Conservation (phyloP, 2,797 vertebrate genomes). For the Orestias chungarensis region DNA sequence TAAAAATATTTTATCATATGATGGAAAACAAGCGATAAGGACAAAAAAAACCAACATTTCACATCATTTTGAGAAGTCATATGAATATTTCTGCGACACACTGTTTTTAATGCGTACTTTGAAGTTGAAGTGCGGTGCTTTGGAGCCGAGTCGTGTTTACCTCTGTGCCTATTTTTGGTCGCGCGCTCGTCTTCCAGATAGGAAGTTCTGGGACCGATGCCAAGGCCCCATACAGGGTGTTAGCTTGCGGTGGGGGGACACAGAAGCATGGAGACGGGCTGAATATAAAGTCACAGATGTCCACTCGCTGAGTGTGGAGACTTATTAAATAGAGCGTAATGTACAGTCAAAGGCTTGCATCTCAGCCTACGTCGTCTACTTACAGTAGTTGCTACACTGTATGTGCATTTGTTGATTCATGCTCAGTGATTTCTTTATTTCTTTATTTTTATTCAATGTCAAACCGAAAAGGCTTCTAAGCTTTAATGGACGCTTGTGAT, state of each 20-base stretch:
- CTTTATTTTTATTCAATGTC: neutral
- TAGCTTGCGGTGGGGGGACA: constrained; percentile 8
- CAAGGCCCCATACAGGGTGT: constrained; percentile 35
- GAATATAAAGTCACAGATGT: constrained; percentile 59
- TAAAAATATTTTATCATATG: neutral
- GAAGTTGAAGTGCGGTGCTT: neutral
- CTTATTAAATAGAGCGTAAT: constrained; percentile 50
- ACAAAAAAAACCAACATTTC: neutral
- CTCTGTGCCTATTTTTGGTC: neutral
- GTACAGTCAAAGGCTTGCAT: constrained; percentile 32
- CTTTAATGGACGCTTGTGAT: neutral
- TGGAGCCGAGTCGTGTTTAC: neutral
- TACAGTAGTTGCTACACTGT: constrained; percentile 7
- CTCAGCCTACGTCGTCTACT: constrained; percentile 16
- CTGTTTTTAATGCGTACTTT: neutral
- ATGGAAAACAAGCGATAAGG: neutral
- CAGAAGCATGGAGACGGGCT: constrained; percentile 16
- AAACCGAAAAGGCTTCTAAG: neutral
- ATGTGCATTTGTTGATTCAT: constrained; percentile 4
- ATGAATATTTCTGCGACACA: neutral
- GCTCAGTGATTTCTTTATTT: neutral
- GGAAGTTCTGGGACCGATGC: constrained; percentile 61
- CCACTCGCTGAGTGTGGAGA: constrained; percentile 38
- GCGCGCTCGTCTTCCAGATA: constrained; percentile 23
- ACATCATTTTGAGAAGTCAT: neutral